Evolutionary conservation across 2,888 invertebrate genomes (phyloP).

Genomic region (Harmothoe impar): DNA sequence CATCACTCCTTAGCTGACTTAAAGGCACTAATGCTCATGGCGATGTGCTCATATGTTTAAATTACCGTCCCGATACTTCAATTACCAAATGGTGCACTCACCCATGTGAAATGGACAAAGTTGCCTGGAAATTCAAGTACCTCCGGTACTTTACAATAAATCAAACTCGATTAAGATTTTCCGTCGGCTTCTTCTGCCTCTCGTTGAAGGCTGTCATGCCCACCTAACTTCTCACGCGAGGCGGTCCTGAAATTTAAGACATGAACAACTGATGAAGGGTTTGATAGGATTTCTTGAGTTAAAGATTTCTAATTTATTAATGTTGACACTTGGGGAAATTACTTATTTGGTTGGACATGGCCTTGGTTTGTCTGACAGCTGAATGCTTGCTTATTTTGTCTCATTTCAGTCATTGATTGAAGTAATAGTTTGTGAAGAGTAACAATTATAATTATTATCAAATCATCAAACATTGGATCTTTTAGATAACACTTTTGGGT

Average conservation of each 20-base stretch:
- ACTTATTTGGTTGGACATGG: background rate
- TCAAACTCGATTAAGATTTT: constrained; percentile 38
- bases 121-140: background rate
- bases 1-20: background rate
- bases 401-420: background rate
- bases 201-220: constrained; percentile 13
- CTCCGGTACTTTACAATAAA: constrained; percentile 13
- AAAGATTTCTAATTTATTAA: background rate
- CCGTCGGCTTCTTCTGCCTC: background rate
- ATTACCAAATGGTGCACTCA: background rate
- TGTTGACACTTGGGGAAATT: background rate
- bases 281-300: background rate
- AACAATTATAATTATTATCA: too few species aligned
- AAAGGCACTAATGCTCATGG: background rate
- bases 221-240: background rate
- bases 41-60: background rate
- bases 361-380: background rate
- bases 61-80: background rate
- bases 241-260: background rate
- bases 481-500: too few species aligned
- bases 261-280: background rate
- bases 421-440: too few species aligned
- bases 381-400: background rate
- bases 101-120: background rate
- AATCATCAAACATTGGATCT: too few species aligned